Base-by-base conservation (phyloP, 2,888 invertebrate species). In the Matsumyia berberina region DNA sequence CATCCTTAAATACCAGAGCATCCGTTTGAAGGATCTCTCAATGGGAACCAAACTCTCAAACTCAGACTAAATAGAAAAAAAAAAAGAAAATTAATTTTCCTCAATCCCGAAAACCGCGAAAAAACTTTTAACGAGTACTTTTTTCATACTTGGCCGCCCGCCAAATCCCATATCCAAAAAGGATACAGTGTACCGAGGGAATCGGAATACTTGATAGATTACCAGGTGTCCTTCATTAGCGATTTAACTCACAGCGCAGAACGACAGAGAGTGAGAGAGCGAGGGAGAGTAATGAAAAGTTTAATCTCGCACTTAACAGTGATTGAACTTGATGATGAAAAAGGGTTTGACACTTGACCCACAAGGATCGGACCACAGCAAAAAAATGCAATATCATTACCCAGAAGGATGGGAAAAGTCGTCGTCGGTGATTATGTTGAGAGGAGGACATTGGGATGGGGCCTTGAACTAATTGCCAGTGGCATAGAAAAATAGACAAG, bases 51-150 rank as follows among this genome's bases (percentile, higher is more conserved):
- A 9, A 19, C 12, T n/a, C n/a, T n/a, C n/a, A n/a, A 39, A 8
- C 58, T 24, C 29, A 37, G 9, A 9, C 24, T n/a, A n/a, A n/a
- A n/a, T n/a, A n/a, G n/a, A n/a, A 39, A 5, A 1, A 12, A 39
- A 39, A 39, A n/a, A n/a, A 12, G 15, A 11, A 29, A 17, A 39
- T 15, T 53, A 17, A 31, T 49, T 37, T 37, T 29, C 42, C 67
- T 31, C 19, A 12, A 53, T 42, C 53, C n/a, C 8, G n/a, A 9
- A 37, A 37, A 31, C 55, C 55, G 33, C 31, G 42, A 42, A 67
- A 67, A 33, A 31, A 19, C 39, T 69, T 57, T 57, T 69, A 55
- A 44, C 17, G 15, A 55, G 11, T 37, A 15, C 6, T 42, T 24
- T 49, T 46, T 17, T n/a, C 19, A 5, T 39, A 6, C 19, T 19